Conservation (phyloP, 53 echinoderm and acorn worm genomes). For the Echinometra lucunter region DNA sequence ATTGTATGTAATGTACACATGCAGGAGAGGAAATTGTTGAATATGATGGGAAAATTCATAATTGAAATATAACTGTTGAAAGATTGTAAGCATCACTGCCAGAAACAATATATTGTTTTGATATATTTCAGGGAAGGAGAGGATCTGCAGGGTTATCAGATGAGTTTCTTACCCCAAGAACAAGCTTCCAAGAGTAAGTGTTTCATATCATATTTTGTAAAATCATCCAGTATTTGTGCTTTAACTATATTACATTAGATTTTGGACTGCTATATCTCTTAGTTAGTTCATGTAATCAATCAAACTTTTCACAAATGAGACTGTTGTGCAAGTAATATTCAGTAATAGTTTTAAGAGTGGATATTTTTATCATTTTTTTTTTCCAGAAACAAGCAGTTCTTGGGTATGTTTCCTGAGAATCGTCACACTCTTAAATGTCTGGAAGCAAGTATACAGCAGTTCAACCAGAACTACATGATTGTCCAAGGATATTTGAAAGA, state of each 20-base stretch:
- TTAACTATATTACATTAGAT: too few species aligned
- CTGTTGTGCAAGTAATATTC: too few species aligned
- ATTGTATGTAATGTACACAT: too few species aligned
- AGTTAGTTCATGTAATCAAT: too few species aligned
- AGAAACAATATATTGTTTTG: not conserved
- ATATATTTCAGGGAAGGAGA: conserved; percentile 78
- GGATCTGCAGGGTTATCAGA: conserved; percentile 93
- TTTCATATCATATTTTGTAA: not conserved
- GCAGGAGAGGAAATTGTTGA: too few species aligned
- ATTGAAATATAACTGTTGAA: too few species aligned
- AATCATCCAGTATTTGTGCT: too few species aligned
- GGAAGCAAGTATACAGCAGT: conserved; percentile 84
- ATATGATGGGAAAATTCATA: too few species aligned
- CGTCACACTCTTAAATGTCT: conserved; percentile 73
- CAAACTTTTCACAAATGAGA: too few species aligned
- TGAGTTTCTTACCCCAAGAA: conserved; percentile 86
- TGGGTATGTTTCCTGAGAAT: conserved; percentile 89
- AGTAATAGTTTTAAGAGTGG: too few species aligned
- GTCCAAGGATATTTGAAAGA: conserved; percentile 86
- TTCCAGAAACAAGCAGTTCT: conserved; percentile 85
- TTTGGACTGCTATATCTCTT: too few species aligned
- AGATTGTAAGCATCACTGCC: too few species aligned
- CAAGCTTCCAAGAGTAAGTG: conserved; percentile 86
- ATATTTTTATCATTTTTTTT: conserved; percentile 3
- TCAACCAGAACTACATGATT: conserved; percentile 92